These are phyloP conservation scores for Osmerus mordax DNA, from an alignment of 2,113 vertebrate genomes.

Conservation along the genomic window DNA sequence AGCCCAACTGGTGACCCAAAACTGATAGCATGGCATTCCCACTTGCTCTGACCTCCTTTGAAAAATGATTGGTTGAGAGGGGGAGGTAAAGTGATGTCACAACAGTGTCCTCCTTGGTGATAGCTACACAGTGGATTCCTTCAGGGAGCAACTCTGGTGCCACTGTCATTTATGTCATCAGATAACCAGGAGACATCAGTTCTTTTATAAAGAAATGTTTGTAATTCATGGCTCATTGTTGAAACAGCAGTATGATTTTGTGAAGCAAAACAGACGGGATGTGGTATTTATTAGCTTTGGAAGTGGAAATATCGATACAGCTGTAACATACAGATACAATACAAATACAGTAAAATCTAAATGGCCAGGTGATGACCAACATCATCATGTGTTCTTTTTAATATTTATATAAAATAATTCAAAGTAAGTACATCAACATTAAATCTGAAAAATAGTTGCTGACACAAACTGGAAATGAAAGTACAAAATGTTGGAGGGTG, in stretches of 20 bases:
- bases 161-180: slow-evolving; percentile 33
- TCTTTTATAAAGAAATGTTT: slow-evolving; percentile 19
- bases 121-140: slow-evolving; percentile 43
- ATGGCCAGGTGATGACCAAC: no score
- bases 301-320: no score
- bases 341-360: no score
- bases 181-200: slow-evolving; percentile 28
- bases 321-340: no score
- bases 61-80: slow-evolving; percentile 29
- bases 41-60: slow-evolving; percentile 32
- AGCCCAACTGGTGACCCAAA: slow-evolving; percentile 6
- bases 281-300: background rate
- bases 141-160: slow-evolving; percentile 30
- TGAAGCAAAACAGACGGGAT: background rate
- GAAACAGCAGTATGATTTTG: background rate
- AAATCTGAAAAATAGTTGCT: no score
- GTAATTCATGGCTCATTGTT: slow-evolving; percentile 25
- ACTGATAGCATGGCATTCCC: slow-evolving; percentile 20
- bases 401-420: no score
- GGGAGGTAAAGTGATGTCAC: slow-evolving; percentile 9
- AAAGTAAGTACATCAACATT: no score
- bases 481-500: no score
- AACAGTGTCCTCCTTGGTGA: slow-evolving; percentile 13
- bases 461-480: no score
- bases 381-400: no score